phyloP scores from a whole-genome alignment of 2,113 vertebrate genomes.

The Pachyramphus minor region DNA sequence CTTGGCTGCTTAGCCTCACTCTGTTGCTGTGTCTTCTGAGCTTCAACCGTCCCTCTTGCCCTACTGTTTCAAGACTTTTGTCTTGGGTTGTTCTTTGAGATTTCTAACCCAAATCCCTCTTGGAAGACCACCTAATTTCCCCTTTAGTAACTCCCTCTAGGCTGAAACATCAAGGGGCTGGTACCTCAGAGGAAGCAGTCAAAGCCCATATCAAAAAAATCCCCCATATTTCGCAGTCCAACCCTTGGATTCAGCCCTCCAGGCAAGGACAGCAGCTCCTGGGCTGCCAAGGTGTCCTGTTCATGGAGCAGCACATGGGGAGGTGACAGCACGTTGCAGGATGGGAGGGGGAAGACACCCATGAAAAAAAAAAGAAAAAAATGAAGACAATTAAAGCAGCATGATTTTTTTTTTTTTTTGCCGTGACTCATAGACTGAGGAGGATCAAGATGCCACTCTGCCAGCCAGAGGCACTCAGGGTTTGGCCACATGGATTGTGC shows the following conservation, averaged over 20 bases:
- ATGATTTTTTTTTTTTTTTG: background rate
- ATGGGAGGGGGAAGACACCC: background rate
- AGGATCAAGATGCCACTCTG: background rate
- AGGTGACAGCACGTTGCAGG: background rate
- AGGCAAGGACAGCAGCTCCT: background rate
- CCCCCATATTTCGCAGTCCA: background rate
- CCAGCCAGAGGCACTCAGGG: background rate
- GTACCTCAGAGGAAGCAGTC: background rate
- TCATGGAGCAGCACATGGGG: background rate
- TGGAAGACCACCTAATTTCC: background rate
- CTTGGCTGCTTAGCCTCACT: accelerated
- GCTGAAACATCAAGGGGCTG: background rate
- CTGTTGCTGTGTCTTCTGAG: background rate
- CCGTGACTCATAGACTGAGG: background rate
- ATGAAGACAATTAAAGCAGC: background rate
- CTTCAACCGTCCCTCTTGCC: background rate
- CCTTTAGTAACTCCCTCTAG: background rate
- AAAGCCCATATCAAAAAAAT: background rate
- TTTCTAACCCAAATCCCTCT: background rate
- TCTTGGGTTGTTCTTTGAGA: background rate
- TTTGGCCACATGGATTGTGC: background rate
- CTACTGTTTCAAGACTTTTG: background rate
- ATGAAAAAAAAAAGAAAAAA: background rate
- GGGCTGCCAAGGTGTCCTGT: background rate
- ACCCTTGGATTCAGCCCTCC: background rate